phyloP scores from a whole-genome alignment of 2,888 invertebrate species.

The Vandiemenella viatica region DNA sequence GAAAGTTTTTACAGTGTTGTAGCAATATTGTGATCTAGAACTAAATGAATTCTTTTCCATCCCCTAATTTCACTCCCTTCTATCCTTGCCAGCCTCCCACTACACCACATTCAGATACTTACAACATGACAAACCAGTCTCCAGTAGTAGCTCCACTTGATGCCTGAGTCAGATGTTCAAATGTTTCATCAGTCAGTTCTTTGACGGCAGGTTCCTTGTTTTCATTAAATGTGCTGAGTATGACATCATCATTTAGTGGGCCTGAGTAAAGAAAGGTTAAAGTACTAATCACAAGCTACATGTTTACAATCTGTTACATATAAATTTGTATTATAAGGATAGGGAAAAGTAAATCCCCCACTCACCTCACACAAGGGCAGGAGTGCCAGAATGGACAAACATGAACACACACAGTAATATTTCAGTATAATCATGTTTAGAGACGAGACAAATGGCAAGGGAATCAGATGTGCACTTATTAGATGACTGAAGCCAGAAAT shows the following conservation, averaged over 20 bases:
- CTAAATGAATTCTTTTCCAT: neutral
- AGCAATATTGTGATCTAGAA: too few relatives aligned
- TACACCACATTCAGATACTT: constrained; percentile 39
- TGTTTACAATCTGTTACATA: neutral
- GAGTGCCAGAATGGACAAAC: too few relatives aligned
- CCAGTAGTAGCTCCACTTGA: constrained; percentile 88
- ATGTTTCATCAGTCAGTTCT: constrained; percentile 71
- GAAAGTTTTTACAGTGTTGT: too few relatives aligned
- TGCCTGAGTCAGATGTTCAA: constrained; percentile 89
- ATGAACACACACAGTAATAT: too few relatives aligned
- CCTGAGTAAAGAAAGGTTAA: constrained; percentile 31
- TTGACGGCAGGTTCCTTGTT: constrained; percentile 67
- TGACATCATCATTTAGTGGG: constrained; percentile 54
- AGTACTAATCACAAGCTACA: neutral
- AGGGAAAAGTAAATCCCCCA: too few relatives aligned
- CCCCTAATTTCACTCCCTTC: neutral
- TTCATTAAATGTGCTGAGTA: constrained; percentile 46
- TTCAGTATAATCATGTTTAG: too few relatives aligned
- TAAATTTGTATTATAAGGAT: neutral
- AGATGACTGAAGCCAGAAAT: too few relatives aligned
- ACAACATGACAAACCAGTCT: constrained; percentile 94
- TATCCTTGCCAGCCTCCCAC: too few relatives aligned
- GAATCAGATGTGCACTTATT: too few relatives aligned
- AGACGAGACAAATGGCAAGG: too few relatives aligned
- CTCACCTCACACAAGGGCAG: too few relatives aligned